Evolutionary conservation across 2,888 invertebrate genomes (phyloP).

Genomic region (Drosophila anomalata): DNA sequence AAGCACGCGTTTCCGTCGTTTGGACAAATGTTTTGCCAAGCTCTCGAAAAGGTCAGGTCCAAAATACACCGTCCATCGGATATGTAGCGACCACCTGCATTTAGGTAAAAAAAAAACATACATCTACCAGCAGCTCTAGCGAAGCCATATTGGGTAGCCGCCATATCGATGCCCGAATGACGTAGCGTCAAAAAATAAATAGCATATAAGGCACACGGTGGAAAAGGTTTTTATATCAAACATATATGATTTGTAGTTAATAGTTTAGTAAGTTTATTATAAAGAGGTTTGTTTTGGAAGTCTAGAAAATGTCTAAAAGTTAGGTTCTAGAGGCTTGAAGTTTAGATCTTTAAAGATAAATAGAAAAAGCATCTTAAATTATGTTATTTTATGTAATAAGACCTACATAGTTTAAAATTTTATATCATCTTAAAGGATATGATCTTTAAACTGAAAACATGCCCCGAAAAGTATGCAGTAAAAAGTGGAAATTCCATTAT

Average conservation of each 20-base stretch:
- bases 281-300: no score
- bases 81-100: slow-evolving; percentile 60
- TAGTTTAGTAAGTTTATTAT: neutral
- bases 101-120: slow-evolving; percentile 6
- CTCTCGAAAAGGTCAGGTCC: slow-evolving; percentile 69
- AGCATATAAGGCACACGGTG: slow-evolving; percentile 47
- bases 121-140: slow-evolving; percentile 14
- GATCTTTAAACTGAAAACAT: no score
- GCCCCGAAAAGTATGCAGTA: no score
- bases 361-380: no score
- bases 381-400: no score
- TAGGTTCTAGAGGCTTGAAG: no score
- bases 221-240: slow-evolving; percentile 18
- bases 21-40: slow-evolving; percentile 76
- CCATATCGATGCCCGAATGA: slow-evolving; percentile 75
- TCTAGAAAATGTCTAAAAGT: no score
- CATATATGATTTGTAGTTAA: neutral
- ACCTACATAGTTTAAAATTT: no score
- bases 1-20: slow-evolving; percentile 72
- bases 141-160: slow-evolving; percentile 48
- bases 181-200: slow-evolving; percentile 75
- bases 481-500: no score
- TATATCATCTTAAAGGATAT: no score
- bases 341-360: no score
- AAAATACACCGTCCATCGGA: slow-evolving; percentile 26